phyloP scores from a whole-genome alignment of 64 coral and sea anemone species.

The Pocillopora damicornis region DNA sequence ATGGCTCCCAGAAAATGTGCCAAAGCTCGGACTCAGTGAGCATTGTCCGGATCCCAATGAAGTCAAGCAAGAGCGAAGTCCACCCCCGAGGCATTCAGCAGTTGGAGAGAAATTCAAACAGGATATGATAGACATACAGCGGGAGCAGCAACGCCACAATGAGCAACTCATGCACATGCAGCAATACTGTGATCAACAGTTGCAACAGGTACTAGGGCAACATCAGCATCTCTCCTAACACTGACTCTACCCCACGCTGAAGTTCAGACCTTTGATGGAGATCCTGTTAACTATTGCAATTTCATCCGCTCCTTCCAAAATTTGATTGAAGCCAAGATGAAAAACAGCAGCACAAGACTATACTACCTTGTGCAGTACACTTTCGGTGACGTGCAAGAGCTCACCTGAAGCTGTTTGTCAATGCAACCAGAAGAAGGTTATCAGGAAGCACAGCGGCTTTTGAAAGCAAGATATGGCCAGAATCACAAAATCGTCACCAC shows the following conservation, averaged over 20 bases:
- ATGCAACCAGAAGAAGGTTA: constrained; percentile 54
- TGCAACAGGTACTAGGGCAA: constrained; percentile 15
- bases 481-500: constrained; percentile 8
- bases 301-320: constrained; percentile 54
- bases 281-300: constrained; percentile 41
- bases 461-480: constrained; percentile 4
- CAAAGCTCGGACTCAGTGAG: neutral
- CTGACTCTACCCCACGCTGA: constrained; percentile 32
- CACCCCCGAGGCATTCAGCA: neutral
- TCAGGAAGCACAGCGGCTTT: constrained; percentile 8
- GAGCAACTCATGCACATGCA: constrained; percentile 26
- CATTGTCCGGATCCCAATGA: neutral
- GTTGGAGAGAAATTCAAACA: constrained; percentile 7
- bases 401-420: constrained; percentile 49
- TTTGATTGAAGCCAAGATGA: constrained; percentile 47
- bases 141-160: constrained; percentile 7
- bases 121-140: constrained; percentile 32
- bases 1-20: neutral
- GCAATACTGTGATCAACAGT: constrained; percentile 13
- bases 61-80: constrained; percentile 17
- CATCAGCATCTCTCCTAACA: constrained; percentile 3
- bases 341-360: constrained; percentile 49
- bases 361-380: constrained; percentile 70
- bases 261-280: constrained; percentile 24
- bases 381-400: constrained; percentile 40